Base-by-base conservation (phyloP, 2,797 vertebrate species). In the Eremophila alpestris region DNA sequence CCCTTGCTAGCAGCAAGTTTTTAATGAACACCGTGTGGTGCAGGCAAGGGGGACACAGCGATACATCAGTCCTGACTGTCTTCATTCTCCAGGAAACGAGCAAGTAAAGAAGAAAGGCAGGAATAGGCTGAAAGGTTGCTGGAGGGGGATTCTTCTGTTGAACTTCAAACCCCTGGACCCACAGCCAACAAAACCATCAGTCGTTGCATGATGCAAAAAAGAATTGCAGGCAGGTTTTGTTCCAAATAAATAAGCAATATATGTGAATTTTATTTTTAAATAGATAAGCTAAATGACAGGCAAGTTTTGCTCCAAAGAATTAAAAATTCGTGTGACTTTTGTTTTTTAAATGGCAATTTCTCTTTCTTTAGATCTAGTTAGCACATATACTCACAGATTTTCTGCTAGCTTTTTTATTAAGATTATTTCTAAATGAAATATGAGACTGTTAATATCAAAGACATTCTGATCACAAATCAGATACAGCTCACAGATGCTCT, bases 1-100 rank as follows among this genome's bases (percentile, higher is more conserved):
- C 90, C 92, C 92, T 90, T 43, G 95, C 93, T 94, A 87, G 79
- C 88, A 96, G 94, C 83, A 90, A 95, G 83, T 94, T 95, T 88
- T 94, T 96, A 94, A 94, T 93, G 95, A 96, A 95, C 83, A 67
- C 59, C 8, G 46, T 40, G 91, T 80, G 81, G 80, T 92, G 55
- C 83, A 76, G 41, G 67, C 56, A 90, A 96, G 45, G 59, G 84
- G 78, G 41, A 48, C 46, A 59, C 21, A 63, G 71, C 5, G 38
- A 62, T 79, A 79, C 93, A 94, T 88, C 88, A 90, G 83, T 56
- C 86, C 77, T 68, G 67, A 56, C 68, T 90, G 32, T 79, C 80
- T 95, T 41, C 45, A 17, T 84, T 79, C 59, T 67, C 59, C 71
- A 46, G 81, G 74, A 96, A 90, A 90, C 0, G 3, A 64, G 48